phyloP scores from a whole-genome alignment of 2,888 invertebrate species.

The Trissonchulus latispiculum region DNA sequence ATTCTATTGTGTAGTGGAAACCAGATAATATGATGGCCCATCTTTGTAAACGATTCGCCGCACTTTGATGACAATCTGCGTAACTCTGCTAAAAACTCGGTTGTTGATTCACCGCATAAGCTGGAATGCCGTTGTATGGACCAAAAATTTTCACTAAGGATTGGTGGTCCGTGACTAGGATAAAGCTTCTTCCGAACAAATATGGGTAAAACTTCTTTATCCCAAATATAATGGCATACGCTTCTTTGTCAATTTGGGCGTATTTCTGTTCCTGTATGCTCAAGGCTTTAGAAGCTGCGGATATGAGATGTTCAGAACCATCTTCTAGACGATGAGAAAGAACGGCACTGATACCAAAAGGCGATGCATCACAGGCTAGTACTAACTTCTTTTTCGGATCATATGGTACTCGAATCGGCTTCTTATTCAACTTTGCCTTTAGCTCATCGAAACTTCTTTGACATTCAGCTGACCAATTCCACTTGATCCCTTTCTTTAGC shows the following conservation, averaged over 20 bases:
- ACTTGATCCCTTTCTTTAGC: not conserved
- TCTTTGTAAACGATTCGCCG: conserved; percentile 31
- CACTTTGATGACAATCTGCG: no score
- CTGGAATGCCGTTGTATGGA: conserved; percentile 24
- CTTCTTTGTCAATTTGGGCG: conserved; percentile 13
- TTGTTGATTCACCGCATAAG: no score
- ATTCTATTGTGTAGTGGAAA: conserved; percentile 7
- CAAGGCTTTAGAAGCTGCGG: not conserved
- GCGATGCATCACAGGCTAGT: conserved; percentile 7
- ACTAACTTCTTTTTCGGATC: not conserved
- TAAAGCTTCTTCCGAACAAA: conserved; percentile 32
- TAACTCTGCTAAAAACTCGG: no score
- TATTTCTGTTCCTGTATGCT: not conserved
- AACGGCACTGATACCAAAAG: conserved; percentile 2
- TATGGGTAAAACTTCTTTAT: conserved; percentile 33
- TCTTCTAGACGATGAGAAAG: not conserved
- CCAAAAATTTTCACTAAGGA: conserved; percentile 31
- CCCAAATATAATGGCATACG: conserved; percentile 19
- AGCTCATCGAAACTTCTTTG: not conserved
- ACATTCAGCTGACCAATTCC: not conserved
- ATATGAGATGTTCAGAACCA: not conserved
- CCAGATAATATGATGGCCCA: conserved; percentile 5
- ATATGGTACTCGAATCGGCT: not conserved
- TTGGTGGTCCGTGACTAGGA: conserved; percentile 32
- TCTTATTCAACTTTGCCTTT: not conserved